Base-by-base conservation (phyloP, 2,797 vertebrate species). In the Stomatorhinus walkeri region DNA sequence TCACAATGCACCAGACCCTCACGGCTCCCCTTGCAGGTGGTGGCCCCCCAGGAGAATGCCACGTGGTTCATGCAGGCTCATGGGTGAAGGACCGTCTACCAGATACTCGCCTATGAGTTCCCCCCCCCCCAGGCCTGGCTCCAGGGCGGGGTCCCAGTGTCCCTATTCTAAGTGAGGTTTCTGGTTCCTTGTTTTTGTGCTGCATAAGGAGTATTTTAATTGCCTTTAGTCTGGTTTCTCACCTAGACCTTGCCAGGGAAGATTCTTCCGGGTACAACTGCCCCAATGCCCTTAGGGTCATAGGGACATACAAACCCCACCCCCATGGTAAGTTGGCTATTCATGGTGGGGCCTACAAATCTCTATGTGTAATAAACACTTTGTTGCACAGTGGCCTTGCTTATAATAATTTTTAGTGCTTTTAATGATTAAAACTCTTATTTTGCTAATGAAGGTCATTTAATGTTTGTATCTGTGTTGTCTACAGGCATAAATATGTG, bases 381-480 rank as follows among this genome's bases (percentile, higher is more conserved):
- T 81, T 46, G 40, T 46, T 81, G 8, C 6, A 43, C 4, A 81
- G 40, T 81, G 76, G 43, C 76, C 19, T 81, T 81, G 76, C 46
- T 81, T 81, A 81, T 81, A 81, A 81, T 43, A 46, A 46, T 81
- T 81, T 81, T 2, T 81, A 46, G 32, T 10, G 76, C 40, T 43
- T 81, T 46, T 46, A 81, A 46, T 81, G 76, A 81, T 81, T 81
- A 46, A 43, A 22, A 46, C 36, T 19, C 76, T 81, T 81, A 19
- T 81, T 81, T 46, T 81, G 76, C 19, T 81, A 81, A 81, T 43
- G 19, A 46, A 81, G 76, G 76, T 81, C 76, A 81, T 46, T 81
- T 43, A 46, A 46, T 46, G 40, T 81, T 81, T 81, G 40, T 40
- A 46, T 46, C 40, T 81, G 76, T 46, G 76, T 81, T 46, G 76